Evolutionary conservation across 2,888 invertebrate species (phyloP).

Genomic region (Ichneumon xanthorius): DNA sequence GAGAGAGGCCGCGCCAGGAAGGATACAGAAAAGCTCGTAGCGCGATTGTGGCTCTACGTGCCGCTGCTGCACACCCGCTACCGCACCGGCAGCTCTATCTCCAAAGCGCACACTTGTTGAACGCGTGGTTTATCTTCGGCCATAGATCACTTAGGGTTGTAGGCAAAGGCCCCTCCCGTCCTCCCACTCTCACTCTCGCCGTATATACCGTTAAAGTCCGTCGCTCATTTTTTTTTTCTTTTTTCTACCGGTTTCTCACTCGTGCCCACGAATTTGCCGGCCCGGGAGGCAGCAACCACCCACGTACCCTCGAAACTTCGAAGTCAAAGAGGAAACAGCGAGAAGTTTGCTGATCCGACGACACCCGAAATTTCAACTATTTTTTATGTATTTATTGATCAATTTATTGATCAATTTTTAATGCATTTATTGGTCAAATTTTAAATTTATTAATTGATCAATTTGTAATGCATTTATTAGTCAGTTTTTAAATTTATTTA

Average conservation of each 20-base stretch:
- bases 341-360: neutral
- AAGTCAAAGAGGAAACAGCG: neutral
- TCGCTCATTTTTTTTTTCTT: slow-evolving; percentile 41
- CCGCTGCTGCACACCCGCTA: slow-evolving; percentile 40
- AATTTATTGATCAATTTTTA: neutral
- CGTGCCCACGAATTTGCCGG: neutral
- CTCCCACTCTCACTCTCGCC: slow-evolving; percentile 51
- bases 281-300: too few species aligned
- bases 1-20: slow-evolving; percentile 31
- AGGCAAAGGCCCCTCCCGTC: slow-evolving; percentile 68
- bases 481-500: neutral
- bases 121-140: slow-evolving; percentile 84
- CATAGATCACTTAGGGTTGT: slow-evolving; percentile 82
- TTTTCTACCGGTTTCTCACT: neutral
- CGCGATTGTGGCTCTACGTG: slow-evolving; percentile 49
- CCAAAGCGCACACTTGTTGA: slow-evolving; percentile 84
- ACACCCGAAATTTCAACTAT: neutral
- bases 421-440: neutral
- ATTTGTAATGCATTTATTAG: too few species aligned
- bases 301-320: neutral
- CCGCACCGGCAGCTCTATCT: slow-evolving; percentile 76
- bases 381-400: neutral
- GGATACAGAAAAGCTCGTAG: slow-evolving; percentile 49
- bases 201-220: neutral
- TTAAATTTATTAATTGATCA: neutral